These are phyloP conservation scores for pig (Sus scrofa) DNA, from an alignment of 2,113 vertebrate genomes.

Conservation along the genomic window T2T-Sscrofa CM000812.6:283249501-283250000, in stretches of 20 bases:
- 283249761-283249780: no score
- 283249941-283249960: not conserved
- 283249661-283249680: no score
- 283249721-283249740: not conserved
- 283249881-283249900: rapidly evolving
- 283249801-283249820: not conserved
- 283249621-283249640: not conserved
- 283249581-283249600: no score
- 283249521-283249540: not conserved
- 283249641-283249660: rapidly evolving
- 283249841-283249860: not conserved
- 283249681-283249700: not conserved
- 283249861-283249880: rapidly evolving
- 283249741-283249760: not conserved
- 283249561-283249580: rapidly evolving
- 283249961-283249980: not conserved
- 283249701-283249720: not conserved
- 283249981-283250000: not conserved
- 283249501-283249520: not conserved
- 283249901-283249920: not conserved
- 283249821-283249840: not conserved
- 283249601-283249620: not conserved
- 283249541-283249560: no score
- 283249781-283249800: no score
- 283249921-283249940: not conserved